These are phyloP conservation scores for Neelides folsomi DNA, from an alignment of 2,888 invertebrate species.

Conservation along the genomic window DNA sequence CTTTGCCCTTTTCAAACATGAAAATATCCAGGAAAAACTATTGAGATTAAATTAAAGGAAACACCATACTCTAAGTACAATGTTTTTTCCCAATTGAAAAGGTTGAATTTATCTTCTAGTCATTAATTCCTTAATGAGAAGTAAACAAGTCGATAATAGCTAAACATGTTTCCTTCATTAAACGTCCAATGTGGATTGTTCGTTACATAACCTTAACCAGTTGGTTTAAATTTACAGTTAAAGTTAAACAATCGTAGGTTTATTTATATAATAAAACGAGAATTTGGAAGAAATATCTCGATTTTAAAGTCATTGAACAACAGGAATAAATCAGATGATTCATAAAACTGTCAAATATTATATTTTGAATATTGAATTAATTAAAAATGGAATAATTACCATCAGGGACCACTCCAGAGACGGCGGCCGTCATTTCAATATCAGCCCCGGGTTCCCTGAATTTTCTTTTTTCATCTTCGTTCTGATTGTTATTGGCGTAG, in stretches of 20 bases:
- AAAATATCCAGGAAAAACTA: too few relatives aligned
- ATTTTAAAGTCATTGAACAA: too few relatives aligned
- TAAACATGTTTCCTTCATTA: too few relatives aligned
- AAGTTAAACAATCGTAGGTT: not conserved
- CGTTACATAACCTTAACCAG: slow-evolving; percentile 8
- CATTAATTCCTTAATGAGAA: not conserved
- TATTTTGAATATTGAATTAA: not conserved
- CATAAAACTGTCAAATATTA: not conserved
- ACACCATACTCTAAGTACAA: too few relatives aligned
- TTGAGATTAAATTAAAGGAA: too few relatives aligned
- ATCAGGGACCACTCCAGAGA: slow-evolving; percentile 55
- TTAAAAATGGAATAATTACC: slow-evolving; percentile 42
- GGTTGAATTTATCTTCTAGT: not conserved
- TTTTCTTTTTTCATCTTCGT: slow-evolving; percentile 18
- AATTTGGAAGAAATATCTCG: too few relatives aligned
- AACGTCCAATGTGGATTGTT: not conserved
- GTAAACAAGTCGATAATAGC: not conserved
- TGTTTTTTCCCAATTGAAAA: too few relatives aligned
- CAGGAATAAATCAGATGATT: not conserved
- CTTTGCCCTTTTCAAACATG: too few relatives aligned
- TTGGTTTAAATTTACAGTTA: slow-evolving; percentile 3
- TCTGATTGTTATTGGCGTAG: slow-evolving; percentile 11
- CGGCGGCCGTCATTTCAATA: slow-evolving; percentile 65
- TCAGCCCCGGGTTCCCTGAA: slow-evolving; percentile 35
- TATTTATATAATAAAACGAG: too few relatives aligned